These are phyloP conservation scores for Lepisosteus oculatus DNA, from an alignment of 2,113 vertebrate species.

Conservation along the genomic window DNA sequence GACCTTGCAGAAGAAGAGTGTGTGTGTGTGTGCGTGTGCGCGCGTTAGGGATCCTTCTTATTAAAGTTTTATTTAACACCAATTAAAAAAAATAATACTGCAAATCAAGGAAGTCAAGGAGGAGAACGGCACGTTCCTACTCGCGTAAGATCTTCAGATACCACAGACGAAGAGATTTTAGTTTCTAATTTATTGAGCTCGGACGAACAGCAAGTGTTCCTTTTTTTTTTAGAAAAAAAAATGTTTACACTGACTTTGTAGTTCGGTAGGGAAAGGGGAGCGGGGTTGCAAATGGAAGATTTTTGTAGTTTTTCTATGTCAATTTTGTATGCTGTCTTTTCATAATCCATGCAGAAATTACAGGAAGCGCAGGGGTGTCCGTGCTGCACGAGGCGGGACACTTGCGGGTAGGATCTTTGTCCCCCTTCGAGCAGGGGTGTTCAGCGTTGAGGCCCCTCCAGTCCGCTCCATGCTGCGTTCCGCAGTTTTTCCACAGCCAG, in stretches of 20 bases:
- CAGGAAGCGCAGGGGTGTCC: too few species aligned
- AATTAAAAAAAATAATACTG: too few species aligned
- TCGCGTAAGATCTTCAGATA: too few species aligned
- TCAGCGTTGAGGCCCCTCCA: too few species aligned
- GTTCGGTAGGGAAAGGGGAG: constrained; percentile 27
- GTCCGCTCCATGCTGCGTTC: too few species aligned
- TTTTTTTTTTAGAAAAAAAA: constrained; percentile 43
- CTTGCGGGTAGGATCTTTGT: too few species aligned
- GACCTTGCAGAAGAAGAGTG: constrained; percentile 39
- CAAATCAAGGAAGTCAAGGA: too few species aligned
- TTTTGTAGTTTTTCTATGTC: constrained; percentile 38
- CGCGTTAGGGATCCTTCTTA: constrained; percentile 37
- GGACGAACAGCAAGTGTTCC: constrained; percentile 17
- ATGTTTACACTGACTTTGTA: constrained; percentile 44
- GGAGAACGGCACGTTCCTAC: too few species aligned
- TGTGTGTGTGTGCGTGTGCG: constrained; percentile 17
- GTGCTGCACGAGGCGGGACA: too few species aligned
- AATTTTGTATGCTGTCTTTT: constrained; percentile 47
- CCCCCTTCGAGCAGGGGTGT: too few species aligned
- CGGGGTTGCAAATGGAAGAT: constrained; percentile 16
- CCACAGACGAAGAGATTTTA: constrained; percentile 39
- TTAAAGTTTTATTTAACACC: constrained; percentile 49
- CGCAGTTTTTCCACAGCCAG: too few species aligned
- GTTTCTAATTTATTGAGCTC: constrained; percentile 59
- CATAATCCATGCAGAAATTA: background rate